Conservation (phyloP, 2,797 vertebrate genomes). For the Neopelma chrysocephalum region DNA sequence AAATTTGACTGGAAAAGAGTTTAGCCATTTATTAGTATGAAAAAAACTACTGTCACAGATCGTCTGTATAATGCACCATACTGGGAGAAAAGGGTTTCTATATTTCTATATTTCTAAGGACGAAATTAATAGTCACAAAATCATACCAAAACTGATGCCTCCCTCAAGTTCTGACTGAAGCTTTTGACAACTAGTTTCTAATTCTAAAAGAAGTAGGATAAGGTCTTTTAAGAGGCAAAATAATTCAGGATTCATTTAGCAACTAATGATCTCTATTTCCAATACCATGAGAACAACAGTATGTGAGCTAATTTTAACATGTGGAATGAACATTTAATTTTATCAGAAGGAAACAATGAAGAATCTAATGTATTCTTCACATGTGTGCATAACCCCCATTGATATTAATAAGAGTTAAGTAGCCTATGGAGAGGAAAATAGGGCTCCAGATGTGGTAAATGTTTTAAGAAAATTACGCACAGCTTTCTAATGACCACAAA, state of each 20-base stretch:
- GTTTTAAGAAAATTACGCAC: constrained; percentile 46
- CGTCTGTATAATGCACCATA: background rate
- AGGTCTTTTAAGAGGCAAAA: background rate
- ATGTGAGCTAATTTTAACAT: constrained; percentile 37
- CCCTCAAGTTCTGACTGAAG: background rate
- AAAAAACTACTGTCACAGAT: background rate
- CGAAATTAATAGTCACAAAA: background rate
- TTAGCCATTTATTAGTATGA: background rate
- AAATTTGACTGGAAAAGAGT: background rate
- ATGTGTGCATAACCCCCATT: constrained; percentile 41
- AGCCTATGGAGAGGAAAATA: constrained; percentile 56
- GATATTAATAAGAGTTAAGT: constrained; percentile 62
- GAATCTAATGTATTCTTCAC: constrained; percentile 47
- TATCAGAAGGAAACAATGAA: constrained; percentile 60
- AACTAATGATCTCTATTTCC: background rate
- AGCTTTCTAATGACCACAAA: constrained; percentile 28
- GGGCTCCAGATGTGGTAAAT: constrained; percentile 26
- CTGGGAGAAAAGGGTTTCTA: background rate
- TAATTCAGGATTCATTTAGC: background rate
- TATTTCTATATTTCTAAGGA: background rate
- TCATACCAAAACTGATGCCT: background rate
- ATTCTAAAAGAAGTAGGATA: background rate
- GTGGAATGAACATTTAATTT: constrained; percentile 64
- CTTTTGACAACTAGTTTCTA: background rate
- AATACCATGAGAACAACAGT: background rate